Evolutionary conservation across 2,113 vertebrate species (phyloP).

Genomic region (Meleagris gallopavo): DNA sequence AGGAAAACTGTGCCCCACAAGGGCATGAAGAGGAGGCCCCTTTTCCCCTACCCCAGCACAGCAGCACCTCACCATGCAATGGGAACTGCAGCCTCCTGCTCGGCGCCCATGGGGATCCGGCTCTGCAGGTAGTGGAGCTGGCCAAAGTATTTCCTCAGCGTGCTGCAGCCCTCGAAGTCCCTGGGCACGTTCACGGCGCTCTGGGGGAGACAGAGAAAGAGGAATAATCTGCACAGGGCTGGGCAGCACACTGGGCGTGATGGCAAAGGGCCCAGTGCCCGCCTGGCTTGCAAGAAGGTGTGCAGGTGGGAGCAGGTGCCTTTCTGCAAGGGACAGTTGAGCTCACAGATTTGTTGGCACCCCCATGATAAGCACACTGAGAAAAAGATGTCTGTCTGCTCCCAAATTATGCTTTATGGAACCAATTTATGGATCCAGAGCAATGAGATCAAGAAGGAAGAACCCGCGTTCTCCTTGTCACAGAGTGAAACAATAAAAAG

Average conservation of each 20-base stretch:
- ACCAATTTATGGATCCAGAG: fast-evolving
- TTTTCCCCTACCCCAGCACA: too few relatives aligned
- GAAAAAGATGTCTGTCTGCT: fast-evolving
- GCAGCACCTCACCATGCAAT: slow-evolving; percentile 86
- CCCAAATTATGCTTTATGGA: not conserved
- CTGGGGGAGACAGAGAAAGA: slow-evolving; percentile 37
- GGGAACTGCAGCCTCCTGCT: slow-evolving; percentile 90
- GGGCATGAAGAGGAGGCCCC: fast-evolving
- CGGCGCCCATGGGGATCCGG: slow-evolving; percentile 89
- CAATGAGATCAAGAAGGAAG: not conserved
- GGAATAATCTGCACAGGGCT: not conserved
- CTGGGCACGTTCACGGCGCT: slow-evolving; percentile 89
- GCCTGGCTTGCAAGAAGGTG: too few relatives aligned
- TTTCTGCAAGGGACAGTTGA: not conserved
- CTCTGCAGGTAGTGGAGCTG: slow-evolving; percentile 98
- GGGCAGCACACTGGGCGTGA: not conserved
- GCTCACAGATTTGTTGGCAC: fast-evolving
- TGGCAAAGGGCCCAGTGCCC: not conserved
- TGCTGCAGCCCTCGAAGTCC: slow-evolving; percentile 98
- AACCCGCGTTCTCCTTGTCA: not conserved
- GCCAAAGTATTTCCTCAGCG: slow-evolving; percentile 93
- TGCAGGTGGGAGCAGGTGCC: not conserved
- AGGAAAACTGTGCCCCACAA: not conserved
- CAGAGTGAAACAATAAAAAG: not conserved
- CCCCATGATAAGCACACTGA: fast-evolving